phyloP scores from a whole-genome alignment of 2,797 vertebrate species.

The Sebastes glaucus region DNA sequence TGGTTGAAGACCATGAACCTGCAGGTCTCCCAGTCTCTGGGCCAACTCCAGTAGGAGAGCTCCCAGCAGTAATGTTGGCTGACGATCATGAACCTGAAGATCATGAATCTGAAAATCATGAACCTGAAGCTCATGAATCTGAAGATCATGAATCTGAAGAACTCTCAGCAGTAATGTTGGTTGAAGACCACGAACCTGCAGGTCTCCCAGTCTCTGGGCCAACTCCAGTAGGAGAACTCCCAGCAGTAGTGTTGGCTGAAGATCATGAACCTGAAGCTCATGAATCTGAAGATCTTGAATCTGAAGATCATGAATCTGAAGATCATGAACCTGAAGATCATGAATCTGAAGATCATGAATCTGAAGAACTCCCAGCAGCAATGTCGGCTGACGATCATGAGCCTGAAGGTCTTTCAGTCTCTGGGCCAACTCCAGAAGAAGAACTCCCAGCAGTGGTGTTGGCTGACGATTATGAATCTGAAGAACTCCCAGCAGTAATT shows the following conservation, averaged over 20 bases:
- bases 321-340: accelerated
- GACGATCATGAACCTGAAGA: neutral
- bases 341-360: accelerated
- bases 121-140: neutral
- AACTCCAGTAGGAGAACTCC: neutral
- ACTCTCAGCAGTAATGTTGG: neutral
- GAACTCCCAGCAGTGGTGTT: neutral
- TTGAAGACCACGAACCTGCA: neutral
- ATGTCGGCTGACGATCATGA: neutral
- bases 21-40: neutral
- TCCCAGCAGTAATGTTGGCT: neutral
- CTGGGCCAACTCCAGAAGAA: neutral
- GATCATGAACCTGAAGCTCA: neutral
- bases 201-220: neutral
- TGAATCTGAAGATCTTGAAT: neutral
- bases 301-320: neutral
- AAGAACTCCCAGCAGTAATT: neutral
- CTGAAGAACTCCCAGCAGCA: neutral
- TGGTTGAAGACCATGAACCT: neutral
- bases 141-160: neutral
- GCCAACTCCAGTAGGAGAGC: neutral
- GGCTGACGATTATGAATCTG: neutral
- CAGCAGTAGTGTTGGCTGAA: neutral
- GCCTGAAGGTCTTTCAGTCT: neutral
- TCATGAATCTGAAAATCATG: neutral